Base-by-base conservation (phyloP, 1,140 invertebrate species). In the Zophobas morio region DNA sequence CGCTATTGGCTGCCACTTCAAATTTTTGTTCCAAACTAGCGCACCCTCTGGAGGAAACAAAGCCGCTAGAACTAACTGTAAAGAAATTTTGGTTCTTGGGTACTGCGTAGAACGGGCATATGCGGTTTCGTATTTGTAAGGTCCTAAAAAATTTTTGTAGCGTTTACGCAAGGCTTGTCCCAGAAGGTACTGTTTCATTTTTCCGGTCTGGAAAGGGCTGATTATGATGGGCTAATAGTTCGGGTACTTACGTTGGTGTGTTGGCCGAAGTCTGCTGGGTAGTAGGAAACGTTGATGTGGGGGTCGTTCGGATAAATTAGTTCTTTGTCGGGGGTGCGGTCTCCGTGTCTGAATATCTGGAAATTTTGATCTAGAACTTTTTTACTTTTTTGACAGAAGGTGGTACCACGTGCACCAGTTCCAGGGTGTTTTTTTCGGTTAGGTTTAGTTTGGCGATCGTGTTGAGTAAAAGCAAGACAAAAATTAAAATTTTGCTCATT, bases 81-180 rank as follows among this genome's bases (percentile, higher is more conserved):
- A 86, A 2, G 87, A 90, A 88, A 89, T 89, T 83, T 90, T 89
- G 1, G 90, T 90, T 32, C 91, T 87, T 32, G 88, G 85, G 49
- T 88, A 87, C 51, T 88, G 86, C 2, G 79, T 79, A 34, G 57
- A 74, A 33, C 63, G 73, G 4, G 78, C 75, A 37, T 77, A 49
- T 4, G 78, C 77, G 36, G 57, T 70, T 1, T 90, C 85, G 2
- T 89, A 88, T 80, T 84, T 88, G 81, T 92, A 94, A 34, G 85
- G 84, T 6, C 89, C 89, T 53, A 93, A 82, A 83, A 92, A 92
- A 74, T 86, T 79, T 47, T 87, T 84, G 81, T 93, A 94, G 74
- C 90, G 87, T 76, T 88, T 82, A 77, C 91, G 86, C 47, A 94
- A 81, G 82, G 87, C 92, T 75, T 88, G 80, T 35, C 93, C 93